These are phyloP conservation scores for Pachyrhynchus sulphureomaculatus DNA, from an alignment of 1,140 invertebrate species.

Conservation along the genomic window DNA sequence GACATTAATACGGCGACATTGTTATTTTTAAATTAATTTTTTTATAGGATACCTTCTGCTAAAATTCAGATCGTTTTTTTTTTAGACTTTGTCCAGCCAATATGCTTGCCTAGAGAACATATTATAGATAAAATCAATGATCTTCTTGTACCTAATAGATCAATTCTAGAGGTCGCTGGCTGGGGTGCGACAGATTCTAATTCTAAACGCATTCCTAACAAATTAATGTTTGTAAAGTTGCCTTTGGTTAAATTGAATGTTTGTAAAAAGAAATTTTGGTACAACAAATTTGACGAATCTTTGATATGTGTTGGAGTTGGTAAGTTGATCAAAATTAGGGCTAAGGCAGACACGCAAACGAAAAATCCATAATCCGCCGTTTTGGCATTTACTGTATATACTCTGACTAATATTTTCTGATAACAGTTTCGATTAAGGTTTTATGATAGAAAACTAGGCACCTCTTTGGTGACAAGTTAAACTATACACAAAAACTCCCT, in stretches of 20 bases:
- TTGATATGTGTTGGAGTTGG: conserved; percentile 15
- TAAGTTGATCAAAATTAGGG: neutral
- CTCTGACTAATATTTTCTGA: too few relatives aligned
- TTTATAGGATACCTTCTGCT: too few relatives aligned
- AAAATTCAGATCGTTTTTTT: neutral
- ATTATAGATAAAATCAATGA: neutral
- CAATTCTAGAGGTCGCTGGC: conserved; percentile 19
- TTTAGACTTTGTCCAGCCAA: conserved; percentile 31
- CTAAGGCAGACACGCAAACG: too few relatives aligned
- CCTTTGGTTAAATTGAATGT: conserved; percentile 19
- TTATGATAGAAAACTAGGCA: too few relatives aligned
- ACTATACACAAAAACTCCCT: too few relatives aligned
- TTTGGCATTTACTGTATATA: too few relatives aligned
- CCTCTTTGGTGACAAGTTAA: too few relatives aligned
- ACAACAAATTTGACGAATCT: neutral
- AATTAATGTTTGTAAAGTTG: conserved; percentile 31
- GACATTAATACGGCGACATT: too few relatives aligned
- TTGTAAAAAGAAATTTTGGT: conserved; percentile 14
- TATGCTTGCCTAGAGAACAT: conserved; percentile 28
- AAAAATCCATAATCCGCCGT: too few relatives aligned
- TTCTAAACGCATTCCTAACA: neutral
- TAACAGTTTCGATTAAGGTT: too few relatives aligned
- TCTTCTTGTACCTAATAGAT: neutral
- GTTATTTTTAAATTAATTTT: too few relatives aligned
- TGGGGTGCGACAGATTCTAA: conserved; percentile 26